A percentile compares a stretch with the other conserved stretches of the same genome.
Conservation (phyloP, 2,113 vertebrate species). For the Pholis gunnellus region DNA sequence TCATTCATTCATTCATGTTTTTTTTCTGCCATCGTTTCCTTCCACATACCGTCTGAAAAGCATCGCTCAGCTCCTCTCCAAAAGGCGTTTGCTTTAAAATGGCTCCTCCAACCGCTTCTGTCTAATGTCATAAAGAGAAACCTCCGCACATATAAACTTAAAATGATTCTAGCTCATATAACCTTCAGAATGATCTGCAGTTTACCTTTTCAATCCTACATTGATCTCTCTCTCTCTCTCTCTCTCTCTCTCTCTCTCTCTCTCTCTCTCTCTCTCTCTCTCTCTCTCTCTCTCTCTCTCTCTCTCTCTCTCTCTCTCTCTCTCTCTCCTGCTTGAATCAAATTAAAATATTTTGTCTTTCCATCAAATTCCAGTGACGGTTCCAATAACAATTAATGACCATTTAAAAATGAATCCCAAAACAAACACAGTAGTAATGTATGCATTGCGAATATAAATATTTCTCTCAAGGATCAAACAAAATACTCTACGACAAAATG, state of each 20-base stretch:
- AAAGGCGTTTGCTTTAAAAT: not conserved
- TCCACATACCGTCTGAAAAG: not conserved
- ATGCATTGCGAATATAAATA: not conserved
- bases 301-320: not conserved
- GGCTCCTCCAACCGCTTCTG: not conserved
- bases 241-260: not conserved
- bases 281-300: no score
- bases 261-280: no score
- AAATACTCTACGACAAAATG: constrained; percentile 10
- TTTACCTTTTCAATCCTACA: constrained; percentile 4
- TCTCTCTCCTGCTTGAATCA: not conserved
- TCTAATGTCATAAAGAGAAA: not conserved
- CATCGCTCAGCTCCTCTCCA: not conserved
- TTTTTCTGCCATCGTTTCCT: constrained; percentile 13
- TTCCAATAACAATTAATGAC: constrained; percentile 22
- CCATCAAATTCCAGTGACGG: constrained; percentile 13
- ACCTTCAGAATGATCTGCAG: not conserved
- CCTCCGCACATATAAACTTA: not conserved
- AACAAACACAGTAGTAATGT: not conserved
- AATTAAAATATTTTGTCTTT: not conserved
- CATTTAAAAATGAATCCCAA: not conserved
- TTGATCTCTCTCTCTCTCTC: not conserved
- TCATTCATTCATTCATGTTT: constrained; percentile 26
- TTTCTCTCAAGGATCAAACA: not conserved
- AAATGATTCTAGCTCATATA: not conserved